These are phyloP conservation scores for Cryptotermes secundus DNA, from an alignment of 1,140 invertebrate genomes.

Conservation along the genomic window DNA sequence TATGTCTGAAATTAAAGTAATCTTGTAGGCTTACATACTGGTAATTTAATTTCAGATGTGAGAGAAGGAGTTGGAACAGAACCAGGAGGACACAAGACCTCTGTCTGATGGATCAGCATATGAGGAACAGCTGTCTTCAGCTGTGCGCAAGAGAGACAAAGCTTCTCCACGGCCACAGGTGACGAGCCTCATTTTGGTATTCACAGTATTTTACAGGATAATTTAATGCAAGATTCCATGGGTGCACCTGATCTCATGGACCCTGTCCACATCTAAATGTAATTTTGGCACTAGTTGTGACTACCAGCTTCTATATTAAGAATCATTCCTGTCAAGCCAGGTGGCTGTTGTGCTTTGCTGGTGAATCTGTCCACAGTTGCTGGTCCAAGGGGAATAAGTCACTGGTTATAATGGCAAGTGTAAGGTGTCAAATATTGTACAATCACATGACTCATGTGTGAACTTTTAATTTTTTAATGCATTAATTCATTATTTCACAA, in stretches of 20 bases:
- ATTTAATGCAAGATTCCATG: neutral
- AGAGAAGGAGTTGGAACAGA: slow-evolving; percentile 43
- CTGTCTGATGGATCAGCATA: slow-evolving; percentile 58
- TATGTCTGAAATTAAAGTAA: no score
- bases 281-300: neutral
- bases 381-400: neutral
- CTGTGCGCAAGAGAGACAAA: slow-evolving; percentile 22
- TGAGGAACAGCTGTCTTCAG: slow-evolving; percentile 42
- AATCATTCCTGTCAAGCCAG: neutral
- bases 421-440: neutral
- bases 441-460: no score
- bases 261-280: neutral
- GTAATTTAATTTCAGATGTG: slow-evolving; percentile 42
- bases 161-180: slow-evolving; percentile 20
- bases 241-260: neutral
- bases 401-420: neutral
- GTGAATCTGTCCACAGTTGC: neutral
- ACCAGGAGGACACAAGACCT: slow-evolving; percentile 53
- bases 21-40: no score
- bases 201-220: neutral
- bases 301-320: neutral
- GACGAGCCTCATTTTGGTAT: neutral
- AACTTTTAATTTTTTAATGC: no score
- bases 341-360: neutral
- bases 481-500: no score